These are phyloP conservation scores for Ctenochaetus hawaiiensis DNA, from an alignment of 2,797 vertebrate species.

Conservation along the genomic window DNA sequence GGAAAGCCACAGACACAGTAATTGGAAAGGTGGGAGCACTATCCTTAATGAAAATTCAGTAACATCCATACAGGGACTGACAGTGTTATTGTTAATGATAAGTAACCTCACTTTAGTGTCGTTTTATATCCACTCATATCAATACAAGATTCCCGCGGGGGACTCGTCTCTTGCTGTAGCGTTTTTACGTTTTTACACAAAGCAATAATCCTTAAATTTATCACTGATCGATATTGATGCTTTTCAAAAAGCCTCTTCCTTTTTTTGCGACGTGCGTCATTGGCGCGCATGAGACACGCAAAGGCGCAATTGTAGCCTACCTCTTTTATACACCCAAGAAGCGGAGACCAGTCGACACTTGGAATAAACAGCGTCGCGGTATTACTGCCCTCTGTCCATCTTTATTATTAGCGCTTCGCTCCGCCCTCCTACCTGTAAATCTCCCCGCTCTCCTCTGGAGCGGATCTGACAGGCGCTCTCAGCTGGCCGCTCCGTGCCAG, in stretches of 20 bases:
- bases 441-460: constrained; percentile 73
- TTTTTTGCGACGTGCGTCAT: constrained; percentile 70
- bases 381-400: constrained; percentile 67
- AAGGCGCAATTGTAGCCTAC: constrained; percentile 49
- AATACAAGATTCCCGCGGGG: background rate
- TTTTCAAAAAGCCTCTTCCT: constrained; percentile 25
- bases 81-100: background rate
- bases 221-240: constrained; percentile 38
- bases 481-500: constrained; percentile 75
- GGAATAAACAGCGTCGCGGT: constrained; percentile 49
- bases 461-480: constrained; percentile 80
- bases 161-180: constrained; percentile 10
- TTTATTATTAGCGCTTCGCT: constrained; percentile 80
- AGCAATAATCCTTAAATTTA: constrained; percentile 9
- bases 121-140: background rate
- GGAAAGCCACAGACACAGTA: constrained; percentile 36
- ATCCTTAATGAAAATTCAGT: constrained; percentile 57
- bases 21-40: constrained; percentile 49
- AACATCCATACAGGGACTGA: background rate
- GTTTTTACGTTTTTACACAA: constrained; percentile 13
- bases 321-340: constrained; percentile 33
- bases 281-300: constrained; percentile 62
- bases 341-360: constrained; percentile 40
- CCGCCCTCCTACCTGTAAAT: constrained; percentile 87
- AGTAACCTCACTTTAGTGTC: constrained; percentile 20